These are phyloP conservation scores for Nomada lathburiana DNA, from an alignment of 2,888 invertebrate species.

Conservation along the genomic window DNA sequence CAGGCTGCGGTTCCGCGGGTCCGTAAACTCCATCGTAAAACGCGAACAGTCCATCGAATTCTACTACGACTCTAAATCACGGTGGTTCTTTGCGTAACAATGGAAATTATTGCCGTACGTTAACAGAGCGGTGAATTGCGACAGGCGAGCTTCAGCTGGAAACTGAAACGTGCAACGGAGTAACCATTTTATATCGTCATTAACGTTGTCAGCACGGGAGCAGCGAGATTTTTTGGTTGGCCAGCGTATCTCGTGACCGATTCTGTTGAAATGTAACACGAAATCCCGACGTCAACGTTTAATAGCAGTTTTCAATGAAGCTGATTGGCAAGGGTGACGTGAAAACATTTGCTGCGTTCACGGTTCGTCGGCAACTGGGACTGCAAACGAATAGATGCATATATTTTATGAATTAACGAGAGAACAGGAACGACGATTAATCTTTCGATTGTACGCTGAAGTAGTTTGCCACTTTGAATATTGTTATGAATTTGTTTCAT, in stretches of 20 bases:
- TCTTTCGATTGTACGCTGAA: neutral
- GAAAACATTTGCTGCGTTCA: constrained; percentile 18
- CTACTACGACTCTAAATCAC: neutral
- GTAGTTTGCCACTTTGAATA: neutral
- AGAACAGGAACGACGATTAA: neutral
- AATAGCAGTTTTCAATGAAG: neutral
- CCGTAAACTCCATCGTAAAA: constrained; percentile 5
- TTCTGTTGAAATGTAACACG: constrained; percentile 3
- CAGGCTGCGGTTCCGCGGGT: neutral
- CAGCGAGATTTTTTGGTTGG: constrained; percentile 1
- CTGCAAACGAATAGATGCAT: constrained; percentile 15
- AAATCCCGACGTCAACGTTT: neutral
- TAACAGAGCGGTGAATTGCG: neutral
- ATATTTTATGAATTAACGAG: constrained; percentile 9
- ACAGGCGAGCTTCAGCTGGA: neutral
- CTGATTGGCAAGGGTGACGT: constrained; percentile 1
- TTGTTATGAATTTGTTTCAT: neutral
- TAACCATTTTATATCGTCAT: neutral
- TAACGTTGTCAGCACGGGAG: neutral
- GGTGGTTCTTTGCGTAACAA: neutral
- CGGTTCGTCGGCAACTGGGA: constrained; percentile 3
- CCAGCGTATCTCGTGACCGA: neutral
- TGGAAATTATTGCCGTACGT: neutral
- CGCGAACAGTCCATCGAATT: neutral
- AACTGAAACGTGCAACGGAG: neutral